Evolutionary conservation across 2,797 vertebrate genomes (phyloP).

Genomic region (Syngnathus rostellatus): DNA sequence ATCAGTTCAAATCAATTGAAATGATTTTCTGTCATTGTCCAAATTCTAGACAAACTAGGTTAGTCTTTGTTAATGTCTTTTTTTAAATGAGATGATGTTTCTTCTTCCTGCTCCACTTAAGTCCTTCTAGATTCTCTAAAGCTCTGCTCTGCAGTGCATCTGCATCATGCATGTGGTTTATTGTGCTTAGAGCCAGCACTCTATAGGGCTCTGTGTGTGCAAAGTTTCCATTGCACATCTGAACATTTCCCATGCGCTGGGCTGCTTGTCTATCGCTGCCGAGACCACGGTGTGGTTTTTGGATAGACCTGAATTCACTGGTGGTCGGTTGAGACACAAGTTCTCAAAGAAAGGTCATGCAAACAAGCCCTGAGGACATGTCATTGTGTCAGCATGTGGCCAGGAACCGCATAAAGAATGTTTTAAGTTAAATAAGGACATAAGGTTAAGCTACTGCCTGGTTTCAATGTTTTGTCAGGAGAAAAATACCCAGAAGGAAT

Average conservation of each 20-base stretch:
- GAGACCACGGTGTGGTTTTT: conserved; percentile 63
- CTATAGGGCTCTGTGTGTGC: conserved; percentile 42
- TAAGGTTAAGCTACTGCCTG: background rate
- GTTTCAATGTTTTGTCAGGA: background rate
- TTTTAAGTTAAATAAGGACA: background rate
- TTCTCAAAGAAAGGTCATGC: conserved; percentile 40
- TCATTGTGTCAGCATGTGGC: background rate
- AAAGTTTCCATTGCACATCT: conserved; percentile 62
- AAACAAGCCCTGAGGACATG: background rate
- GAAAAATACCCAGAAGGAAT: background rate
- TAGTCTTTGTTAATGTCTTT: background rate
- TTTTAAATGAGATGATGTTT: background rate
- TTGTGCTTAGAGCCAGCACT: conserved; percentile 50
- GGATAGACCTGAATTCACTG: conserved; percentile 44
- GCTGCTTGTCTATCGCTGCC: conserved; percentile 38
- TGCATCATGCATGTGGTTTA: conserved; percentile 48
- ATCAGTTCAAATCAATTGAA: background rate
- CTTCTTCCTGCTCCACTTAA: background rate
- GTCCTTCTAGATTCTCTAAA: conserved; percentile 35
- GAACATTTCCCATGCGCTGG: conserved; percentile 39
- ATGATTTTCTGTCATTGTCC: background rate
- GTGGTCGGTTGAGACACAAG: conserved; percentile 23
- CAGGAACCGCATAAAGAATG: background rate
- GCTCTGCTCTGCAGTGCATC: conserved; percentile 24
- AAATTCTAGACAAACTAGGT: background rate